These are phyloP conservation scores for Mercenaria mercenaria DNA, from an alignment of 1,140 invertebrate genomes.

Conservation along the genomic window DNA sequence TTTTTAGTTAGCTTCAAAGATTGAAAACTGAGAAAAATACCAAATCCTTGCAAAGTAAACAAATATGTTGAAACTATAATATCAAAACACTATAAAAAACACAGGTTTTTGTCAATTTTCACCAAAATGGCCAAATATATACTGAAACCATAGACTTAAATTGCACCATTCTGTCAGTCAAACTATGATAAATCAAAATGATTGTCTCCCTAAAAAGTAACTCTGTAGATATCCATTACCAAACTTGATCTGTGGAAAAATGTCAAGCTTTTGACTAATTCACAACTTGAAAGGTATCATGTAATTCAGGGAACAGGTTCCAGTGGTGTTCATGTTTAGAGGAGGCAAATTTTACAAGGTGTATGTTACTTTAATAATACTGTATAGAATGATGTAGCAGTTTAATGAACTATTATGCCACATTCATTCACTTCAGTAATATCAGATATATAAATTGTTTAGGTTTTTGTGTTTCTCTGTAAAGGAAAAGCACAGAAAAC, in stretches of 20 bases:
- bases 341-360: not conserved
- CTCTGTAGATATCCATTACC: not conserved
- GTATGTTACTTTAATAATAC: not conserved
- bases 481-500: no score
- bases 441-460: no score
- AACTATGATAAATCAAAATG: not conserved
- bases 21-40: no score
- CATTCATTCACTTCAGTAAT: no score
- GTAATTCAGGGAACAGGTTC: not conserved
- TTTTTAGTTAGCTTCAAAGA: no score
- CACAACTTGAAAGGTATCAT: not conserved
- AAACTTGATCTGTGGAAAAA: not conserved
- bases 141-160: not conserved
- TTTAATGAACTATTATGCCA: not conserved
- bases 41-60: no score
- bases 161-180: not conserved
- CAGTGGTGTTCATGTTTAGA: not conserved
- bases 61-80: no score
- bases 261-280: not conserved
- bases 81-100: no score
- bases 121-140: not conserved
- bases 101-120: not conserved
- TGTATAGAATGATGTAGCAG: not conserved
- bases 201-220: not conserved
- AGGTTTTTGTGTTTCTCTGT: no score